These are phyloP conservation scores for Goniozus legneri DNA, from an alignment of 1,140 invertebrate genomes.

Conservation along the genomic window DNA sequence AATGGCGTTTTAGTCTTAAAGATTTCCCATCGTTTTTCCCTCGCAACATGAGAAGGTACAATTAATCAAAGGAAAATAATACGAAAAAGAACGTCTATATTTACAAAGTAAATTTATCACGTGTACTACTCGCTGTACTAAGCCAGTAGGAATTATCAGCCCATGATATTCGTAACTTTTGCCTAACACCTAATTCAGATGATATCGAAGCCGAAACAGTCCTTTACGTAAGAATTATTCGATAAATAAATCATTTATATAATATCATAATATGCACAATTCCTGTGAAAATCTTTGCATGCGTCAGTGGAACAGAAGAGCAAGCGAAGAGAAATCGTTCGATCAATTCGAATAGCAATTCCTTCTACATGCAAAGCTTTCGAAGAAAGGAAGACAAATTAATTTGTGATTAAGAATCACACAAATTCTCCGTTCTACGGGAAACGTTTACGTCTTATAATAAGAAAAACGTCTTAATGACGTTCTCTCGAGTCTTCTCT, in stretches of 20 bases:
- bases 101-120: conserved; percentile 23
- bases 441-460: too few species aligned
- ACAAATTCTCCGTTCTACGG: too few species aligned
- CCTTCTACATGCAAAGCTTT: too few species aligned
- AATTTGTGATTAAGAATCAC: too few species aligned
- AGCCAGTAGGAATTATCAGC: background rate
- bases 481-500: conserved; percentile 71
- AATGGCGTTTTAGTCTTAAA: conserved; percentile 5
- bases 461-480: conserved; percentile 29
- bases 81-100: conserved; percentile 17
- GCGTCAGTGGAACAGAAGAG: too few species aligned
- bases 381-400: too few species aligned
- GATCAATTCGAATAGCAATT: too few species aligned
- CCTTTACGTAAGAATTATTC: background rate
- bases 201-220: background rate
- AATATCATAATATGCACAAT: background rate
- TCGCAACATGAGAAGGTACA: conserved; percentile 12
- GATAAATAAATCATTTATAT: background rate
- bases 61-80: too few species aligned
- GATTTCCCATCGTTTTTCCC: background rate
- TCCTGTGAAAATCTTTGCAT: too few species aligned
- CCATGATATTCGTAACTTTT: too few species aligned
- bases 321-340: too few species aligned
- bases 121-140: conserved; percentile 2
- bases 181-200: background rate